A percentile compares a stretch with the other conserved stretches of the same genome.
Evolutionary conservation across 2,113 vertebrate genomes (phyloP).

Genomic region (Recurvirostra avosetta): DNA sequence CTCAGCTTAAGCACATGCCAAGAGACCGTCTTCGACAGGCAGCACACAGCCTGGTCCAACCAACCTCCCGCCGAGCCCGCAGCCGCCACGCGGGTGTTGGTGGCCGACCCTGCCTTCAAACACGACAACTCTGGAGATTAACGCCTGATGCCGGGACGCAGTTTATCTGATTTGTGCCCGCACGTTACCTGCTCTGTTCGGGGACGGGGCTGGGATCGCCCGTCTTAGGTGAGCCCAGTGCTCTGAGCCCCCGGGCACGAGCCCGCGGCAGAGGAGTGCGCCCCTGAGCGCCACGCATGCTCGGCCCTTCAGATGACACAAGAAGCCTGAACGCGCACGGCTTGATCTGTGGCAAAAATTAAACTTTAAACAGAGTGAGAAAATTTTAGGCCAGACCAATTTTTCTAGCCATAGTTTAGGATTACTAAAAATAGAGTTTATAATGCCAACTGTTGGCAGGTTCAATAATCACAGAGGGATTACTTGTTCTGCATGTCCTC

Average conservation of each 20-base stretch:
- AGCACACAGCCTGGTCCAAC: accelerated
- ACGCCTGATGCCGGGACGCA: not conserved
- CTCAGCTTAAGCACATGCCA: not conserved
- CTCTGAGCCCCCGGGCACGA: not conserved
- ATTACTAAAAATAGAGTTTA: not conserved
- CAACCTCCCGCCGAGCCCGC: not conserved
- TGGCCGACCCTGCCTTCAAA: not conserved
- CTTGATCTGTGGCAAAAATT: not conserved
- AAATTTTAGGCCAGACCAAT: not conserved
- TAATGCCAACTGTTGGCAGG: not conserved
- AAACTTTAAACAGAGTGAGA: not conserved
- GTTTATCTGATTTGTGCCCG: accelerated
- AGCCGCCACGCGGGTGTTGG: accelerated
- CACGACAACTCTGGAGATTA: too few species aligned
- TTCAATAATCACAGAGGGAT: not conserved
- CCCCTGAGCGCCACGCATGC: accelerated
- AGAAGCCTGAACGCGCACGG: not conserved
- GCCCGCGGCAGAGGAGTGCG: not conserved
- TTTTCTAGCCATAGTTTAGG: not conserved
- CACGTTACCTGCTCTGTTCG: accelerated
- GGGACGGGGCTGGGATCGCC: not conserved
- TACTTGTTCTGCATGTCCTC: not conserved
- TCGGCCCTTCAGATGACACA: not conserved
- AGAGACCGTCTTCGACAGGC: accelerated
- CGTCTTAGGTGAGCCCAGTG: accelerated